Conservation (phyloP, 2,888 invertebrate genomes). For the Clitarchus hookeri region DNA sequence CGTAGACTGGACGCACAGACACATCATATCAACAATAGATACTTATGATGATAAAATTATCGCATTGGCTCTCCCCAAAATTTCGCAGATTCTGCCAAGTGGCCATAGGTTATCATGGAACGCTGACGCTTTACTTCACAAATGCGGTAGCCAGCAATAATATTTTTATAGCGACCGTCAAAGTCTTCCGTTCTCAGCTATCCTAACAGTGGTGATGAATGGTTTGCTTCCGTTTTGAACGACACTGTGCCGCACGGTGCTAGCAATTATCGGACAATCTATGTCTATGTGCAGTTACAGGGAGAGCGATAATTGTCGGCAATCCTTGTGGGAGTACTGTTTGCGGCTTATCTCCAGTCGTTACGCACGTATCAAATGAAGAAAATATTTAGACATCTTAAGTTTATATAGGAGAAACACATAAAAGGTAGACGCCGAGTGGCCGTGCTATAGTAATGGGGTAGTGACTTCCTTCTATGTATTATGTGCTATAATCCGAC, state of each 20-base stretch:
- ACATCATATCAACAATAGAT: not conserved
- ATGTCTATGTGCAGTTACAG: not conserved
- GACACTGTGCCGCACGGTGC: too few species aligned
- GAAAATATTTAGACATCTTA: not conserved
- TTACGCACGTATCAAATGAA: not conserved
- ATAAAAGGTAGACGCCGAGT: not conserved
- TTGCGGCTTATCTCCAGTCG: not conserved
- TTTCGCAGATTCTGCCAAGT: not conserved
- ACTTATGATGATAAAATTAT: not conserved
- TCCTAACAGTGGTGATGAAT: too few species aligned
- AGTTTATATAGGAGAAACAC: not conserved
- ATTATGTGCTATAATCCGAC: too few species aligned
- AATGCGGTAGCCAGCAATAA: not conserved
- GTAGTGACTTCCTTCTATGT: too few species aligned
- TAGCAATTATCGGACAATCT: too few species aligned
- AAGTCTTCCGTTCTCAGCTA: not conserved
- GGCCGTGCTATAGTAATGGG: too few species aligned
- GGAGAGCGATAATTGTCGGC: not conserved
- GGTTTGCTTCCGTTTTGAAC: not conserved
- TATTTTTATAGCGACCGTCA: not conserved
- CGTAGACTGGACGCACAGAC: not conserved
- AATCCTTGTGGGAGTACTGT: not conserved
- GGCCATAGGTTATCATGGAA: not conserved
- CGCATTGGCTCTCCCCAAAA: not conserved
- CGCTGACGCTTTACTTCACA: not conserved